Base-by-base conservation (phyloP, 2,113 vertebrate species). In the Microtus pennsylvanicus region DNA sequence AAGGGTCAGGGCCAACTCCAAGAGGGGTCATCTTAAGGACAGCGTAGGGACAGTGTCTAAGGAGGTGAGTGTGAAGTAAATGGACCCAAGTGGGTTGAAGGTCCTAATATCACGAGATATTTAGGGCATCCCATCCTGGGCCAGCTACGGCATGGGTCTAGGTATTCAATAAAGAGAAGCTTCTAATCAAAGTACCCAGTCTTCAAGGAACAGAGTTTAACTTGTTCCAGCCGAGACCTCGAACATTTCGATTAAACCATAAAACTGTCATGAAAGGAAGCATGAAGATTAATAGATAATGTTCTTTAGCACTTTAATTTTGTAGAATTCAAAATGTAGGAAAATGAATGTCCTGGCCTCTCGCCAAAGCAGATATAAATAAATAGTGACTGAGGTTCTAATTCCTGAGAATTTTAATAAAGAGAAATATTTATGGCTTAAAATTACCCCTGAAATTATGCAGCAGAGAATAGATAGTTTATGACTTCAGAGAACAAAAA, bases 401-500 rank as follows among this genome's bases (percentile, higher is more conserved):
- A 97, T 97, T 96, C 94, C 77, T 96, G 93, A 88, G 95, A 88
- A 95, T 86, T 95, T 96, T 97, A 92, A 58, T 97, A 86, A 94
- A 95, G 94, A 96, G 90, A 77, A 86, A 97, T 93, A 96, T 87
- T 96, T 98, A 93, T 96, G 89, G 47, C 90, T 90, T 89, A 76
- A 97, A 97, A 95, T 96, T 93, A 97, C 85, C 65, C 89, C 95
- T 8, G 7, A 89, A 97, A 47, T 92, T 95, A 96, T 94, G 47
- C 82, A 96, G 89, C 21, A 10, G 95, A 97, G 96, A 95, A 50
- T 88, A 9, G 93, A 91, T 96, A 95, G 96, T 96, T 98, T 97
- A 94, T 96, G 82, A 55, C 67, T 98, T 97, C 22, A 0, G 67
- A 96, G 96, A 91, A 94, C 83, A 97, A 93, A 98, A 96, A 97